Evolutionary conservation across 2,797 vertebrate species (phyloP), one percentile per base, ranked within the genome.

Genomic region (Furcifer pardalis): DNA sequence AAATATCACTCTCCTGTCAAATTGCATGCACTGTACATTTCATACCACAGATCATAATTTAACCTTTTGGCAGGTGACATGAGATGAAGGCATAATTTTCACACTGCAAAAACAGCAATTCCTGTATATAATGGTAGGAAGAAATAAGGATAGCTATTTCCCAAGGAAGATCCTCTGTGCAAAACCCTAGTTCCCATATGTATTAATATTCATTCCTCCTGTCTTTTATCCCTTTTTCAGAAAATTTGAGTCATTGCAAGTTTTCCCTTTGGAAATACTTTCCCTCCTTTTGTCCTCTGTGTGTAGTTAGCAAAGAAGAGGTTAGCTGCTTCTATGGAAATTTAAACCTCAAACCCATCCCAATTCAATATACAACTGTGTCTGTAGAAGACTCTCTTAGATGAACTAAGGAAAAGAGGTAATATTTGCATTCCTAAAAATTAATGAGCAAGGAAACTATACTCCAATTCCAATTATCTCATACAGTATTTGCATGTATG

Each of bases 71-170:
- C n/a, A 88, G 82, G 78, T 78, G 30, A 21, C 56, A 72, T 44
- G 23, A 83, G n/a, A 25, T 75, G 42, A 76, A 59, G 72, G 79
- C 1, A 32, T 82, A 69, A 9, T 83, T 76, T 84, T 84, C 66
- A 5, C 37, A 12, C 7, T 69, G 1, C 7, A 83, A 40, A 27
- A 74, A 35, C 10, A 4, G 0, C 0, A 35, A 84, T 75, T 13
- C 3, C 59, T 80, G 44, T 25, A 1, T 73, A 13, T 73, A 30
- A 4, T 21, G n/a, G 0, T 2, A 10, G 56, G 76, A 81, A 46
- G 72, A 81, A 21, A 46, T 0, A 0, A 0, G 19, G 10, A 59
- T 37, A 23, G 59, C 42, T 30, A 9, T 37, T 63, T 52, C 80
- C 52, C 44, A 37, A 10, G 23, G 35, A 42, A 75, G 37, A 40